These are phyloP conservation scores for Odontomachus brunneus DNA, from an alignment of 1,140 invertebrate species.

Conservation along the genomic window DNA sequence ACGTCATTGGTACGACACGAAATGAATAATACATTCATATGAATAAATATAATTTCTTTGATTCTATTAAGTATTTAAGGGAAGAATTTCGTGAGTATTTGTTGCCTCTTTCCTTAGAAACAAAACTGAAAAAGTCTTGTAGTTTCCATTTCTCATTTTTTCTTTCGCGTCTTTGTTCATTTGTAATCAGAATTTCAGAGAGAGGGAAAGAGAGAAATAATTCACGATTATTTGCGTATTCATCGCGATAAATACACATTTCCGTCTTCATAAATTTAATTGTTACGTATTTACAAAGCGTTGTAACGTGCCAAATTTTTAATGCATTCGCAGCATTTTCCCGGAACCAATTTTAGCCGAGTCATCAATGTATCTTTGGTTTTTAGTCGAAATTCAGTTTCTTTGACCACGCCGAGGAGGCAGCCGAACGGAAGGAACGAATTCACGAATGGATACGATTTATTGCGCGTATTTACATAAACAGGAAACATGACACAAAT, in stretches of 20 bases:
- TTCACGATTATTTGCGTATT: background rate
- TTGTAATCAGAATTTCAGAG: background rate
- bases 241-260: background rate
- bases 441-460: conserved; percentile 82
- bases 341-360: background rate
- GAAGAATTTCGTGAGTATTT: background rate
- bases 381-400: conserved; percentile 36
- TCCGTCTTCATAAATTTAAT: conserved; percentile 9
- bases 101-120: background rate
- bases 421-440: conserved; percentile 81
- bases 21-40: background rate
- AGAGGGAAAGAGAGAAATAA: background rate
- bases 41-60: conserved; percentile 25
- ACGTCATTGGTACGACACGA: background rate
- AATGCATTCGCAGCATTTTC: background rate
- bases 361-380: conserved; percentile 24
- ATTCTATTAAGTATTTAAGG: background rate
- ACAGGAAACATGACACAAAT: conserved; percentile 77
- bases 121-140: background rate
- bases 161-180: background rate
- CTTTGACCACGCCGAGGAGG: conserved; percentile 52
- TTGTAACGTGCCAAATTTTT: background rate
- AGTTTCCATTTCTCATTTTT: no score
- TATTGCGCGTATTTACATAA: conserved; percentile 83
- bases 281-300: background rate